Conservation (phyloP, 2,888 invertebrate genomes). For the Ceriagrion tenellum region DNA sequence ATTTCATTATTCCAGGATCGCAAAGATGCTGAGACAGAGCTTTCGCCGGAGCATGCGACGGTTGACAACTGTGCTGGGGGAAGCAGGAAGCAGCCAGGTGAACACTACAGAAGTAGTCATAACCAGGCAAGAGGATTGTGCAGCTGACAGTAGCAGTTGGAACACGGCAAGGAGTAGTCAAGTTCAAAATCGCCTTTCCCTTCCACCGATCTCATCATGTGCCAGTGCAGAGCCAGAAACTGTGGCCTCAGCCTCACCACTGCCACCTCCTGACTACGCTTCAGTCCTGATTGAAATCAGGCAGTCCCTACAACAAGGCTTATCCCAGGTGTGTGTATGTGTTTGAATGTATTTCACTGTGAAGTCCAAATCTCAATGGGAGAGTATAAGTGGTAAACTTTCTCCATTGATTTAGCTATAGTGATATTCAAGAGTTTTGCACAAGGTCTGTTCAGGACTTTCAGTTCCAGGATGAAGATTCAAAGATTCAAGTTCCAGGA, state of each 20-base stretch:
- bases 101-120: not conserved
- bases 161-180: conserved; percentile 16
- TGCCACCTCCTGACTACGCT: conserved; percentile 83
- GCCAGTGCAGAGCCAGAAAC: not conserved
- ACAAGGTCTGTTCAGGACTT: no score
- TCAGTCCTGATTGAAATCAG: conserved; percentile 83
- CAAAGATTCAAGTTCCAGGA: no score
- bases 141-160: conserved; percentile 71
- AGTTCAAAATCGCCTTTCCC: conserved; percentile 33
- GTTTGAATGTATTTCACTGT: no score
- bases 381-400: no score
- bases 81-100: conserved; percentile 66
- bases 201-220: not conserved
- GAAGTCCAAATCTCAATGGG: no score
- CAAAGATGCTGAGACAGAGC: conserved; percentile 87
- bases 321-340: not conserved
- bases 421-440: no score
- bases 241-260: conserved; percentile 73
- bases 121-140: conserved; percentile 76
- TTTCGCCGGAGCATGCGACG: conserved; percentile 89
- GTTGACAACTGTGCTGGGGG: conserved; percentile 80
- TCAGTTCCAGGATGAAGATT: no score
- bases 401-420: no score
- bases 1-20: conserved; percentile 79
- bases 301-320: conserved; percentile 74